Evolutionary conservation across 1,140 invertebrate genomes (phyloP).

Genomic region (Drosophila littoralis): DNA sequence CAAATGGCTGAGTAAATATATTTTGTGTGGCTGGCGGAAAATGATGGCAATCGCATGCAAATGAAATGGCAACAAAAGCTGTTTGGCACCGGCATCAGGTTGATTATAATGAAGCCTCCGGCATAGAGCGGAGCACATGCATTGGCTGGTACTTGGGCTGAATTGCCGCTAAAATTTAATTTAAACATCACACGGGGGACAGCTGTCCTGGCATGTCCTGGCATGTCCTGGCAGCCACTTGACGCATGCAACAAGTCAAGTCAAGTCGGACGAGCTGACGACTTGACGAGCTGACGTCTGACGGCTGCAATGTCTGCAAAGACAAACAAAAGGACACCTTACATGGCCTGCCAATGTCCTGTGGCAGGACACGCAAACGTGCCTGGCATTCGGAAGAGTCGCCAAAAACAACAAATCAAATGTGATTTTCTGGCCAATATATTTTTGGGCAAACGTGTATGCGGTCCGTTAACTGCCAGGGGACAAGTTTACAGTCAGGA

Average conservation of each 20-base stretch:
- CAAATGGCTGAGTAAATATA: constrained; percentile 74
- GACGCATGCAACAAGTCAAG: constrained; percentile 22
- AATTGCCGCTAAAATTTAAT: constrained; percentile 69
- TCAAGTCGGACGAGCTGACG: not conserved
- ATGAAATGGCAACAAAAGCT: constrained; percentile 62
- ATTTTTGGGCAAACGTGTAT: constrained; percentile 35
- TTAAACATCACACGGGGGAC: constrained; percentile 48
- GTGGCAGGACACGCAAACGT: constrained; percentile 64
- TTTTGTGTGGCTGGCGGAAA: constrained; percentile 51
- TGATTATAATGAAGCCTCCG: constrained; percentile 57
- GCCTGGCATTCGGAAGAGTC: constrained; percentile 64
- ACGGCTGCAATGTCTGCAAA: constrained; percentile 21
- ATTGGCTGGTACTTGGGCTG: constrained; percentile 37
- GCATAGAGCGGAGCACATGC: constrained; percentile 6
- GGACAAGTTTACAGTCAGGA: constrained; percentile 48
- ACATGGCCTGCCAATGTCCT: constrained; percentile 47
- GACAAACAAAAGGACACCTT: constrained; percentile 52
- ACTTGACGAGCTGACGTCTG: no score
- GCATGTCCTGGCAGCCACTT: constrained; percentile 23
- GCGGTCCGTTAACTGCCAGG: constrained; percentile 14
- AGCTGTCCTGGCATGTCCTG: not conserved
- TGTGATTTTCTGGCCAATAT: constrained; percentile 81
- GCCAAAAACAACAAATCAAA: constrained; percentile 63
- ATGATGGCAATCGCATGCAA: constrained; percentile 82
- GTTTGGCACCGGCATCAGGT: constrained; percentile 1